Base-by-base conservation (phyloP, 2,888 invertebrate genomes). In the Rhagophthalmus giganteus region DNA sequence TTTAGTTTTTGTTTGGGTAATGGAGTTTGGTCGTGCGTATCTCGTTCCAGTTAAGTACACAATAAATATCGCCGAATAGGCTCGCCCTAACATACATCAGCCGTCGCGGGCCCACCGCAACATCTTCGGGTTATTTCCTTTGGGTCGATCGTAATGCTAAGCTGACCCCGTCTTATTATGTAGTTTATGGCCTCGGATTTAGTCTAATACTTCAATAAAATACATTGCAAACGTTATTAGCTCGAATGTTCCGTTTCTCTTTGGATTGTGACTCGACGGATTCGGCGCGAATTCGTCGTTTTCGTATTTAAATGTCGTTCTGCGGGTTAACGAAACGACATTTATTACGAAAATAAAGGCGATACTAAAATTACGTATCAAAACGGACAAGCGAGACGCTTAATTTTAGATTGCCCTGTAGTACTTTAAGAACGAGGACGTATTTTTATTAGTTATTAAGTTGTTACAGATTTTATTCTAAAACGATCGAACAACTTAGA, bases 21-120 rank as follows among this genome's bases (percentile, higher is more conserved):
- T 59, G 62, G 60, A 62, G 59, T 55, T 59, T 58, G 59, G 62
- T 62, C 54, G 58, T 59, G 57, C 62, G 63, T 65, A 68, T 69
- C 67, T 70, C 70, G 72, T 71, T 72, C 70, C 71, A 67, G 68
- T 69, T 73, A 74, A 74, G 73, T 72, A 74, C 71, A 71, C 70
- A 72, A 74, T 74, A 74, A 74, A 74, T 73, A 73, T 73, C 71
- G 63, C 67, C 68, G 67, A 71, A 72, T 71, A 69, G 70, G 66
- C 65, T 65, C 61, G 68, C 66, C 69, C 68, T 62, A 67, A 69
- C 69, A 71, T 69, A 69, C 67, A 70, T 70, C 69, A 69, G 68
- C 62, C 65, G 69, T 69, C 69, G 64, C 64, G 66, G 63, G 61
- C 57, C 50, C 59, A 61, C 67, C 62, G 64, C 64, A 63, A 63